Base-by-base conservation (phyloP, 1,140 invertebrate species). In the Penaeus vannamei region DNA sequence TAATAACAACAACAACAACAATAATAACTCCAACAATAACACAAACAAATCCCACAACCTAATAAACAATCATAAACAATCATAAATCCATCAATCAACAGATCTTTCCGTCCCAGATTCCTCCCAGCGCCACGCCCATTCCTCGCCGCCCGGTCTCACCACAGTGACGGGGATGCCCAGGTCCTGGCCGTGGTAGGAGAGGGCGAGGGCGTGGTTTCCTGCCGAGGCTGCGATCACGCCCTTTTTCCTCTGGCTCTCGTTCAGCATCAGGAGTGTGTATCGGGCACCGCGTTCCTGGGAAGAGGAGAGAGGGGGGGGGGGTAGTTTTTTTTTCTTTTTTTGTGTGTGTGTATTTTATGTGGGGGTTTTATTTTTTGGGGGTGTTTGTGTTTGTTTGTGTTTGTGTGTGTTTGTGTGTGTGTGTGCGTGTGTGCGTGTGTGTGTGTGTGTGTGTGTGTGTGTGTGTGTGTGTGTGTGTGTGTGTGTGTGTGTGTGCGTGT, bases 151-250 rank as follows among this genome's bases (percentile, higher is more conserved):
- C 4, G 4, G 8, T 42, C 36, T 83, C 0, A 99, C 96, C 3
- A 99, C 98, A 0, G 97, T 98, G 0, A 98, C 96, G 0, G 97
- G 96, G 76, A 99, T 96, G 12, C 95, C 94, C 0, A 99, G 94
- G 87, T 95, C 94, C 90, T 95, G 94, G 1, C 97, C 98, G 92
- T 99, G 98, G 92, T 98, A 99, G 87, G 95, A 95, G 17, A 99
- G 93, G 0, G 96, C 98, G 82, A 97, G 94, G 0, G 98, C 98
- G 93, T 99, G 98, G 93, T 99, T 99, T 0, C 98, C 98, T 61
- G 98, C 94, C 20, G 97, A 98, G 0, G 98, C 98, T 12, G 98
- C 97, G 87, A 99, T 97, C 0, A 99, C 97, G 46, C 98, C 98
- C 23, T 93, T 94, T 42, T 93, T 93, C 92, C 96, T 96, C 91